These are phyloP conservation scores for Bombus soroeensis DNA, from an alignment of 1,140 invertebrate species.

Conservation along the genomic window DNA sequence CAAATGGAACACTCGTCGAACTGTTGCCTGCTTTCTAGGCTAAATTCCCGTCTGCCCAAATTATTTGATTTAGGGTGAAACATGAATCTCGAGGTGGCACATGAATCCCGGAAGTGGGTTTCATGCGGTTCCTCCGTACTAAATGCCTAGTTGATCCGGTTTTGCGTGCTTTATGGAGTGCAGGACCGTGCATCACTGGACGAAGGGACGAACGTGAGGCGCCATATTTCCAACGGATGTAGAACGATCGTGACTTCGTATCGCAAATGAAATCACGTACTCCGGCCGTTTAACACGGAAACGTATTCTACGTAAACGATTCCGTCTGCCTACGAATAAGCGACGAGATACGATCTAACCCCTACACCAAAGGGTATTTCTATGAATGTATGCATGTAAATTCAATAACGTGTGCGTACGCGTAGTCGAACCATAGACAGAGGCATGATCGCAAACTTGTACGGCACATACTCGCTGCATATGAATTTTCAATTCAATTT, in stretches of 20 bases:
- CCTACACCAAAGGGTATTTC: slow-evolving; percentile 3
- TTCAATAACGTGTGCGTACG: slow-evolving; percentile 42
- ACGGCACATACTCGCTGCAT: neutral
- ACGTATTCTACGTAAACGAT: slow-evolving; percentile 65
- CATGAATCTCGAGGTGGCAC: slow-evolving; percentile 51
- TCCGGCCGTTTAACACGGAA: slow-evolving; percentile 73
- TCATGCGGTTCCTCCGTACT: slow-evolving; percentile 46
- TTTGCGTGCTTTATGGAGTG: slow-evolving; percentile 64
- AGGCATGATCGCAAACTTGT: slow-evolving; percentile 23
- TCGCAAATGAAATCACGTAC: slow-evolving; percentile 82
- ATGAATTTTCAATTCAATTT: slow-evolving; percentile 31
- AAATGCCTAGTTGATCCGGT: slow-evolving; percentile 58
- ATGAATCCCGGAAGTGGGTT: slow-evolving; percentile 54
- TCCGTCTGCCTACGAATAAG: slow-evolving; percentile 31
- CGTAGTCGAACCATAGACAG: neutral
- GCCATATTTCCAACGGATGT: slow-evolving; percentile 73
- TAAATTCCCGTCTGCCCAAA: no score
- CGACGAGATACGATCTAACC: neutral
- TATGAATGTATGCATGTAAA: slow-evolving; percentile 38
- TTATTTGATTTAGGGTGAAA: neutral
- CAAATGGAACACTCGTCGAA: no score
- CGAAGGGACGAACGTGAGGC: slow-evolving; percentile 58
- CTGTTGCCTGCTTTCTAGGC: no score
- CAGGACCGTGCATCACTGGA: slow-evolving; percentile 31
- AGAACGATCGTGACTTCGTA: slow-evolving; percentile 78